phyloP scores from a whole-genome alignment of 2,113 vertebrate genomes.

The Stigmatopora argus region DNA sequence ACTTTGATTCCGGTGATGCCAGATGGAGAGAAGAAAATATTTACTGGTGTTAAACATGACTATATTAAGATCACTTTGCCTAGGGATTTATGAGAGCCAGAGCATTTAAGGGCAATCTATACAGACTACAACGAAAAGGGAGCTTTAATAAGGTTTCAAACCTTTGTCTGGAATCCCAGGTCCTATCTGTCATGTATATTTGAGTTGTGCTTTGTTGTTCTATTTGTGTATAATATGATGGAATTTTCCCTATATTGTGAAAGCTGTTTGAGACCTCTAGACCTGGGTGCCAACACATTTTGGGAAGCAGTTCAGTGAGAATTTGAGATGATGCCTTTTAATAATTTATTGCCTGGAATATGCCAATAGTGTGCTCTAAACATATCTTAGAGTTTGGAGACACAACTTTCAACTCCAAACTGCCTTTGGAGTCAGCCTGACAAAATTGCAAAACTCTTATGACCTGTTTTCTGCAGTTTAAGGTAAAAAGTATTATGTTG shows the following conservation, averaged over 20 bases:
- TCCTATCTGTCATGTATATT: constrained; percentile 63
- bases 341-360: constrained; percentile 69
- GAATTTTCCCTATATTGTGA: constrained; percentile 57
- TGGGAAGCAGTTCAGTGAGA: constrained; percentile 72
- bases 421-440: constrained; percentile 21
- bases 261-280: constrained; percentile 62
- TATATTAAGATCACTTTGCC: constrained; percentile 54
- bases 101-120: constrained; percentile 34
- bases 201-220: constrained; percentile 64
- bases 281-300: constrained; percentile 66
- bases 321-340: constrained; percentile 64
- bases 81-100: constrained; percentile 20
- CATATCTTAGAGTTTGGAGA: constrained; percentile 57
- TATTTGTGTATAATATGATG: constrained; percentile 57
- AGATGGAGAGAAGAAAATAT: constrained; percentile 52
- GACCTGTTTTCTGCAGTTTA: constrained; percentile 14
- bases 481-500: constrained; percentile 3
- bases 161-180: constrained; percentile 35
- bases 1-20: constrained; percentile 58
- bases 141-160: constrained; percentile 40
- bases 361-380: constrained; percentile 57
- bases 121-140: constrained; percentile 15
- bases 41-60: constrained; percentile 49
- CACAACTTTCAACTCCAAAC: constrained; percentile 44
- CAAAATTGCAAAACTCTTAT: constrained; percentile 28